Percentiles rank a stretch among this genome's conserved stretches.
phyloP scores from a whole-genome alignment of 2,113 vertebrate genomes.

The Sylvia atricapilla region DNA sequence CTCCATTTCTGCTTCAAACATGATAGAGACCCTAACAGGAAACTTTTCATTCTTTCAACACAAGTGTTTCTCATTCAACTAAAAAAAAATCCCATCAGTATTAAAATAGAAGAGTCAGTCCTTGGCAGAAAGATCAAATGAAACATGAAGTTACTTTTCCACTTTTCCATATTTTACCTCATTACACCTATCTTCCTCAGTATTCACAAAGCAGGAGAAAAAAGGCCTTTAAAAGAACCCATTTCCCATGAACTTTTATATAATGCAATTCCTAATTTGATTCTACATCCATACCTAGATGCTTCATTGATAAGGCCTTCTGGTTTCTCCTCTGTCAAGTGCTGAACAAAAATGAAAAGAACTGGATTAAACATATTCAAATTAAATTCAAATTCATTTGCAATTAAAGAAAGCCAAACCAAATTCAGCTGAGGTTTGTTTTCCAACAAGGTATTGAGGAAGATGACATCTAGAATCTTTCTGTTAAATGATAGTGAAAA shows the following conservation, averaged over 20 bases:
- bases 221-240: not conserved
- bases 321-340: conserved; percentile 87
- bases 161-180: not conserved
- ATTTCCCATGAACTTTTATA: not conserved
- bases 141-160: not conserved
- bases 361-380: not conserved
- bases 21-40: not conserved
- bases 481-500: not conserved
- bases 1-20: not conserved
- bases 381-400: not conserved
- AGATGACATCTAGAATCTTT: not conserved
- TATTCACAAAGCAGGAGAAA: not conserved
- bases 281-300: conserved; percentile 78
- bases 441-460: not conserved
- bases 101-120: not conserved
- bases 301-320: conserved; percentile 92
- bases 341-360: conserved; percentile 74
- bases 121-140: not conserved
- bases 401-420: not conserved
- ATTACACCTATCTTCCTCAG: not conserved
- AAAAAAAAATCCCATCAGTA: not conserved
- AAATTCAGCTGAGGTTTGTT: not conserved
- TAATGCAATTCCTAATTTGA: not conserved
- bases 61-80: not conserved
- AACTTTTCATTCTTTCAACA: not conserved